Conservation (phyloP, 2,113 vertebrate species). For the Coreoperca whiteheadi region DNA sequence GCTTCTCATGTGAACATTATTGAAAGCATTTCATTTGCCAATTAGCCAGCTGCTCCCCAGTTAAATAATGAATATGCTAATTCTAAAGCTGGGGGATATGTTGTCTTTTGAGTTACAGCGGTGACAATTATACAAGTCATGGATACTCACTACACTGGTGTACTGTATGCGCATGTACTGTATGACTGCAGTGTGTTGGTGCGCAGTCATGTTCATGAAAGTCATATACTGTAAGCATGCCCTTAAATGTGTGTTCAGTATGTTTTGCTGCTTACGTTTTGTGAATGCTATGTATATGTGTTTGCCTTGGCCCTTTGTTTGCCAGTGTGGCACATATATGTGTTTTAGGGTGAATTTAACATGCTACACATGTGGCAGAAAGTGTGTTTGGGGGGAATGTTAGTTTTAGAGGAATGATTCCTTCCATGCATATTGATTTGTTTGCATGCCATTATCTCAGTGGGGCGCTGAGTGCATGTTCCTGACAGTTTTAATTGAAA, state of each 20-base stretch:
- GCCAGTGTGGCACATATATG: not conserved
- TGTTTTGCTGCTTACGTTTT: not conserved
- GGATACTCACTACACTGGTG: slow-evolving; percentile 40
- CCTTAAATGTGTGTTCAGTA: not conserved
- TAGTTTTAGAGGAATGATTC: slow-evolving; percentile 33
- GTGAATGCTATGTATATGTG: not conserved
- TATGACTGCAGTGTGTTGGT: not conserved
- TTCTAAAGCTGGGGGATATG: slow-evolving; percentile 77
- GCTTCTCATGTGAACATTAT: slow-evolving; percentile 77
- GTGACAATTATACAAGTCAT: slow-evolving; percentile 71
- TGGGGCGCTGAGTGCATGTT: slow-evolving; percentile 49
- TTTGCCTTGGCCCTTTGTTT: not conserved
- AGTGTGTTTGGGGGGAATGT: slow-evolving; percentile 9
- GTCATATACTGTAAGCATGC: not conserved
- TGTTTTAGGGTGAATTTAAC: not conserved
- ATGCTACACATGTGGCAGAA: slow-evolving; percentile 1
- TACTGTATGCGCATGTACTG: slow-evolving; percentile 31
- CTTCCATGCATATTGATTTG: slow-evolving; percentile 62
- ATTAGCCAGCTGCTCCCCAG: slow-evolving; percentile 80
- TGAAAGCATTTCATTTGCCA: slow-evolving; percentile 79
- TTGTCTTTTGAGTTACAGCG: slow-evolving; percentile 73
- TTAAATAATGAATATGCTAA: slow-evolving; percentile 83
- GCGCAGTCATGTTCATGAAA: not conserved
- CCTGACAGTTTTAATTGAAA: slow-evolving; percentile 72
- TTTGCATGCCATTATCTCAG: slow-evolving; percentile 67